Evolutionary conservation across 2,113 vertebrate genomes (phyloP), one percentile per base, ranked within the genome.

Genomic region (Rhizomys pruinosus): DNA sequence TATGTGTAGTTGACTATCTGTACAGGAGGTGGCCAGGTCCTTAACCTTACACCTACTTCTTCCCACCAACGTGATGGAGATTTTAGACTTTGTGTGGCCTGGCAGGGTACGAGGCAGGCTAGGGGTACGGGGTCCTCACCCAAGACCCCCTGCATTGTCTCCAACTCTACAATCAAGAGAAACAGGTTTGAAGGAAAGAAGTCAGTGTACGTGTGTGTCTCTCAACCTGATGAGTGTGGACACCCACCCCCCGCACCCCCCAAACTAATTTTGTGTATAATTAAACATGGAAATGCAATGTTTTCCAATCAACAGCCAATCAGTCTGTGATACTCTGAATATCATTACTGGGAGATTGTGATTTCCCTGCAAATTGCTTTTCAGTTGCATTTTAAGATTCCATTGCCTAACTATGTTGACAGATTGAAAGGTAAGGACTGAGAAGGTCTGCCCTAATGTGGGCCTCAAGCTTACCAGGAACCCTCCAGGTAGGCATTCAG

Each of bases 401-500:
- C 23, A 19, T 78, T 68, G 94, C 37, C 19, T 34, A 84, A 39
- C 29, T 22, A 5, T 2, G 64, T 19, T 71, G 90, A 89, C 78
- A 92, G 81, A 55, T 12, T 47, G 66, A 85, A 90, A 59, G 20
- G 23, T 44, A 22, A 44, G 89, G 96, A 88, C 57, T 0, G 74
- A 61, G 90, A 84, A 87, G 64, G 77, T 76, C 32, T 6, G 1
- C 1, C 16, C 34, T 11, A 47, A 23, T 0, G 10, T 7, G 42
- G 71, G 39, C 27, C 81, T 59, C 44, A 59, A 91, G 92, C 98
- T 96, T 98, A 99, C 99, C 98, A 97, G 3, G 98, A 98, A 72
- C 98, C 98, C 92, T 98, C 98, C 95, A 99, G 98, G 97, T 99
- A 99, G 37, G 98, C 98, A 52, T 98, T 98, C n/a, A 99, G 99